Conservation (phyloP, 1,140 invertebrate species). For the Penaeus japonicus region DNA sequence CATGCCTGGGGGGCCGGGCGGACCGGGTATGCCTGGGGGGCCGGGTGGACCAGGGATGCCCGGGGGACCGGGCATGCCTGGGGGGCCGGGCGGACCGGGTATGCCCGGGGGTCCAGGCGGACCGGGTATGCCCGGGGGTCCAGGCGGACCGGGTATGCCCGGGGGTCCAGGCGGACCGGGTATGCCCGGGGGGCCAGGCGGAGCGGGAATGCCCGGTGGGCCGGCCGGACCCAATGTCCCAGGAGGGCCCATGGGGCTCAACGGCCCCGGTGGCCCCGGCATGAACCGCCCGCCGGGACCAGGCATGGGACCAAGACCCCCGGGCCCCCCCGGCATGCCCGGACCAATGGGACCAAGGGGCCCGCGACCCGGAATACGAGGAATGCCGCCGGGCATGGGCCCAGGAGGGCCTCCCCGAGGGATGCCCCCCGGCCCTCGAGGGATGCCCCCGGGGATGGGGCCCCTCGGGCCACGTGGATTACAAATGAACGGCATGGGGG, state of each 20-base stretch:
- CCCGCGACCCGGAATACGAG: no score
- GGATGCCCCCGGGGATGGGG: constrained; percentile 48
- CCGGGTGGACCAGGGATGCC: neutral
- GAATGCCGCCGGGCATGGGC: neutral
- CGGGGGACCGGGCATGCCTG: neutral
- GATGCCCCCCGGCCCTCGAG: constrained; percentile 32
- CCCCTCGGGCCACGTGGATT: constrained; percentile 50
- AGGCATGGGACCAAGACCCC: constrained; percentile 33
- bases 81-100: neutral
- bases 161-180: constrained; percentile 1
- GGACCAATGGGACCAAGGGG: constrained; percentile 35
- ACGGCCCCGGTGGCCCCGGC: constrained; percentile 33
- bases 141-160: neutral
- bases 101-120: constrained; percentile 3
- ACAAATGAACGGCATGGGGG: constrained; percentile 47
- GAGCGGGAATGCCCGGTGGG: constrained; percentile 8
- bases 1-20: neutral
- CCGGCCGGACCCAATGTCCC: neutral
- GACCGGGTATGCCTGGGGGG: neutral
- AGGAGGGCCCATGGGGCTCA: neutral
- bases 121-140: neutral
- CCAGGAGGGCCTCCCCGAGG: constrained; percentile 41
- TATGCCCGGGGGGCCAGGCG: constrained; percentile 23
- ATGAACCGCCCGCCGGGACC: constrained; percentile 29
- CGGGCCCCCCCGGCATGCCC: neutral